These are phyloP conservation scores for Willowsia nigromaculata DNA, from an alignment of 2,888 invertebrate species.

Conservation along the genomic window DNA sequence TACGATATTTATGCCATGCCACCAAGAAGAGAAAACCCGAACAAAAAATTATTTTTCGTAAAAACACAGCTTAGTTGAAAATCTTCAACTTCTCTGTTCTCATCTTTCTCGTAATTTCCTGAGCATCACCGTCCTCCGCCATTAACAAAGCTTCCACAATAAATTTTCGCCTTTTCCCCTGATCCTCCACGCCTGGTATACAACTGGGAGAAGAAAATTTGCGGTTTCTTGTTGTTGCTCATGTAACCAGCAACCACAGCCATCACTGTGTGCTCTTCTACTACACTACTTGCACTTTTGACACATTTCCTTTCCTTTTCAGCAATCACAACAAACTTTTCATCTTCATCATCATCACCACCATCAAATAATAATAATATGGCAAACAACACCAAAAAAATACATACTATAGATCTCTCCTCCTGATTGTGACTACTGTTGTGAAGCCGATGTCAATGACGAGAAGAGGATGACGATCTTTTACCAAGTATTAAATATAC, in stretches of 20 bases:
- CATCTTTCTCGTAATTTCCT: constrained; percentile 52
- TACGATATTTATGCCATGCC: too few species aligned
- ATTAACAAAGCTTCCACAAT: constrained; percentile 39
- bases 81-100: constrained; percentile 19
- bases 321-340: constrained; percentile 37
- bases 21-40: background rate
- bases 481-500: background rate
- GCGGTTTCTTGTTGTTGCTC: constrained; percentile 54
- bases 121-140: background rate
- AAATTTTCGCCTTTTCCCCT: constrained; percentile 28
- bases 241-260: background rate
- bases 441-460: background rate
- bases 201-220: constrained; percentile 54
- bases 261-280: background rate
- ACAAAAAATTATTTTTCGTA: background rate
- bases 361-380: background rate
- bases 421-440: background rate
- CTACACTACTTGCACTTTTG: constrained; percentile 34
- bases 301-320: constrained; percentile 45
- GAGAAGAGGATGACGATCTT: background rate
- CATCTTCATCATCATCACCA: constrained; percentile 1
- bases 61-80: constrained; percentile 31
- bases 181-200: too few species aligned
- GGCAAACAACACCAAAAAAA: constrained; percentile 14
- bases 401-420: background rate